Evolutionary conservation across 2,888 invertebrate genomes (phyloP).

Genomic region (Neuroscelio doddi): DNA sequence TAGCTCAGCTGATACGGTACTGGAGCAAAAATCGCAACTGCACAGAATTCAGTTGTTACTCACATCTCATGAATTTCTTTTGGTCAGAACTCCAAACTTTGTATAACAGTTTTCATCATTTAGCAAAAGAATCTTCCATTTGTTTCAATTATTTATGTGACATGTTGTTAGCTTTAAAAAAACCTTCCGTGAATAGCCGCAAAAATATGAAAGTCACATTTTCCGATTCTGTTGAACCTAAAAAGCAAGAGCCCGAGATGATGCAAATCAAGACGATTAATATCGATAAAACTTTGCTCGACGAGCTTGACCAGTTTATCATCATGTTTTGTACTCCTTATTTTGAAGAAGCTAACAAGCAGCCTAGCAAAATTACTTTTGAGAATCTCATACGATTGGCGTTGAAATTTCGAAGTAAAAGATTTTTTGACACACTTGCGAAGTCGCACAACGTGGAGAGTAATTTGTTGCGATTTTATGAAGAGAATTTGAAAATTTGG

Average conservation of each 20-base stretch:
- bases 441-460: constrained; percentile 59
- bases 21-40: constrained; percentile 74
- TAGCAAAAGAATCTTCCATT: not conserved
- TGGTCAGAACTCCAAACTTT: constrained; percentile 65
- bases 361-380: constrained; percentile 71
- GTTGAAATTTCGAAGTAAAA: constrained; percentile 74
- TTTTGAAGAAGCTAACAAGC: constrained; percentile 74
- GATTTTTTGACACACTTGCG: constrained; percentile 73
- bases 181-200: constrained; percentile 68
- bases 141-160: constrained; percentile 69
- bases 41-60: constrained; percentile 63
- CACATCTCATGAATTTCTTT: constrained; percentile 67
- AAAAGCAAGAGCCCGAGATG: constrained; percentile 30
- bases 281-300: constrained; percentile 67
- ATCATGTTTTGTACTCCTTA: constrained; percentile 74
- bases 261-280: constrained; percentile 32
- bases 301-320: constrained; percentile 72
- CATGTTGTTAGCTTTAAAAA: constrained; percentile 72
- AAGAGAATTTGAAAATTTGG: constrained; percentile 72
- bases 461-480: constrained; percentile 68
- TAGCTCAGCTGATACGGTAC: constrained; percentile 74
- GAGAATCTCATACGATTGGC: constrained; percentile 75
- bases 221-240: constrained; percentile 58
- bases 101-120: constrained; percentile 50
- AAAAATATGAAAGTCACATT: constrained; percentile 76